Evolutionary conservation across 2,888 invertebrate species (phyloP).

Genomic region (Oxycera nigricornis): DNA sequence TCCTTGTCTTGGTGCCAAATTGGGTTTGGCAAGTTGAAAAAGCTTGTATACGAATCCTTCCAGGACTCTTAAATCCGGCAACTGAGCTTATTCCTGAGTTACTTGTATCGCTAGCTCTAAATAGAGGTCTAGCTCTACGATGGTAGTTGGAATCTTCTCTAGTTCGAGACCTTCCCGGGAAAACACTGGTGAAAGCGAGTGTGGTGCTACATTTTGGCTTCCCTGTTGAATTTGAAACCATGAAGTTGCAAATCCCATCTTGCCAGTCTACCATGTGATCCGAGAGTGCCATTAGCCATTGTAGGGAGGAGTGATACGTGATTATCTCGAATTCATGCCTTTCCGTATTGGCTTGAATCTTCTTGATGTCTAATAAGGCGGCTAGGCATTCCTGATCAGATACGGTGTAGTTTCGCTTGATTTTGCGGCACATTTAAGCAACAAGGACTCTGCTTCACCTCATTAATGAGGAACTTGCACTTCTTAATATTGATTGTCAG

Average conservation of each 20-base stretch:
- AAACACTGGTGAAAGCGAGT: too few relatives aligned
- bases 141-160: too few relatives aligned
- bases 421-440: not conserved
- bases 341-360: not conserved
- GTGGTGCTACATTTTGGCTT: too few relatives aligned
- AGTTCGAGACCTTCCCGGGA: too few relatives aligned
- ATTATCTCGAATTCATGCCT: not conserved
- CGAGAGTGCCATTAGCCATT: not conserved
- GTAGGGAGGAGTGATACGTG: not conserved
- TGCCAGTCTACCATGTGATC: not conserved
- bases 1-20: too few relatives aligned
- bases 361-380: not conserved
- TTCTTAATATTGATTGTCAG: not conserved
- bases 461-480: not conserved
- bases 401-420: not conserved
- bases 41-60: too few relatives aligned
- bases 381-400: not conserved
- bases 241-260: too few relatives aligned
- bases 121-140: too few relatives aligned
- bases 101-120: too few relatives aligned
- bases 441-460: not conserved
- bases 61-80: too few relatives aligned
- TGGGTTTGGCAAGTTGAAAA: too few relatives aligned
- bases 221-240: not conserved
- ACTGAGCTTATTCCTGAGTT: too few relatives aligned